Percentiles rank a stretch among this genome's conserved stretches.
These are phyloP conservation scores for Pseudopipra pipra DNA, from an alignment of 2,113 vertebrate genomes.

Conservation along the genomic window DNA sequence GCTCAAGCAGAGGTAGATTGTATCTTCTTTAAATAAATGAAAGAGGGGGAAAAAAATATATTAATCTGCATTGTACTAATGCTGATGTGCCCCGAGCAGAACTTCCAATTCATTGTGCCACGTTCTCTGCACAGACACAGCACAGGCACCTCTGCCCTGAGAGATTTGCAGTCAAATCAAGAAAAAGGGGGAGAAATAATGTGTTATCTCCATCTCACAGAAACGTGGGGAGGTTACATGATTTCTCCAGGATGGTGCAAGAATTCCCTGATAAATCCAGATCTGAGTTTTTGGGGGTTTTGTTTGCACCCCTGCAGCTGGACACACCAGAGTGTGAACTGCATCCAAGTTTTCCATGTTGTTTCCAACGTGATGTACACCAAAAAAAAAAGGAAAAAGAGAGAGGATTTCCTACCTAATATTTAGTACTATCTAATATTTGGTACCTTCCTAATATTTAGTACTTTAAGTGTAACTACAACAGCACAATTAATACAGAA, in stretches of 20 bases:
- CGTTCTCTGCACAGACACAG: fast-evolving
- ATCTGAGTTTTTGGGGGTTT: background rate
- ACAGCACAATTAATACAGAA: background rate
- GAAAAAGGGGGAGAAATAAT: background rate
- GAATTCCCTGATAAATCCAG: background rate
- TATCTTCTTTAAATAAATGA: slow-evolving; percentile 30
- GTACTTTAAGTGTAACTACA: background rate
- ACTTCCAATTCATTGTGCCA: background rate
- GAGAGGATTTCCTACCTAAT: background rate
- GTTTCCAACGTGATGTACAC: background rate
- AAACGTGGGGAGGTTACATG: background rate
- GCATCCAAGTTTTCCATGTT: background rate
- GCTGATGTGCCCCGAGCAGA: background rate
- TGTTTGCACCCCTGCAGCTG: background rate
- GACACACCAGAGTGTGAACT: background rate
- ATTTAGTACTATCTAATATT: too few relatives aligned
- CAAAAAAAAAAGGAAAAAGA: background rate
- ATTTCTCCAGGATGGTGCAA: background rate
- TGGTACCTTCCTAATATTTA: background rate
- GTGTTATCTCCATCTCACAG: background rate
- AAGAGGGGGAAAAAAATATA: background rate
- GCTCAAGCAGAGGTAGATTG: slow-evolving; percentile 22
- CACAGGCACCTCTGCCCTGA: background rate
- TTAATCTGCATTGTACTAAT: slow-evolving; percentile 4
- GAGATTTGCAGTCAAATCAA: background rate